These are phyloP conservation scores for Gila robusta DNA, from an alignment of 2,797 vertebrate genomes.

Conservation along the genomic window DNA sequence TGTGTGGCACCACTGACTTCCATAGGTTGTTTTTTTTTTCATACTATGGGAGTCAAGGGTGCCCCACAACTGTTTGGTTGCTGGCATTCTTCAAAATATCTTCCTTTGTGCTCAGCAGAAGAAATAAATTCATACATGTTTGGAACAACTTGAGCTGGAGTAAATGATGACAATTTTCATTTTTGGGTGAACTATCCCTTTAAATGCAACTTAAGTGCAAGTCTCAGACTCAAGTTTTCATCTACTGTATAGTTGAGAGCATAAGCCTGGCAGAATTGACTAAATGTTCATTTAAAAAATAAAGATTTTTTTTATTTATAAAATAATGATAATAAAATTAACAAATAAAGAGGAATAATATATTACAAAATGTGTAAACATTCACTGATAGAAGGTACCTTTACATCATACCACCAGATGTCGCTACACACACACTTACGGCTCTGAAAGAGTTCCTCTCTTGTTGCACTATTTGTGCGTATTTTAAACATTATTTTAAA, in stretches of 20 bases:
- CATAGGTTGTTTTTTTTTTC: too few relatives aligned
- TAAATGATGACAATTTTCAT: too few relatives aligned
- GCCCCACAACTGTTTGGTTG: too few relatives aligned
- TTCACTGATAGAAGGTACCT: neutral
- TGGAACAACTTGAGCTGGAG: too few relatives aligned
- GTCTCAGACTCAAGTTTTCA: neutral
- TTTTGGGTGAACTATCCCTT: too few relatives aligned
- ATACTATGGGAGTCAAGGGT: too few relatives aligned
- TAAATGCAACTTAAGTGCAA: neutral
- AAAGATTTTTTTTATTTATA: neutral
- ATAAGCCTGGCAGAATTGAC: neutral
- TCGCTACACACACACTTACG: neutral
- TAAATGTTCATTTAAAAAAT: neutral
- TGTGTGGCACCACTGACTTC: too few relatives aligned
- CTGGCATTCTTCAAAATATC: too few relatives aligned
- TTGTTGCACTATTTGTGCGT: neutral
- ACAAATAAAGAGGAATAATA: neutral
- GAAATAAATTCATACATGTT: too few relatives aligned
- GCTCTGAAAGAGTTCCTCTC: neutral
- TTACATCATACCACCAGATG: conserved; percentile 8
- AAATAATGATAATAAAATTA: neutral
- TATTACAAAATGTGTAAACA: neutral
- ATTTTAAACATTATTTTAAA: neutral
- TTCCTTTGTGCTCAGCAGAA: too few relatives aligned
- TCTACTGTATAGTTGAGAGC: neutral